phyloP scores from a whole-genome alignment of 2,888 invertebrate genomes.

The Halictus ligatus region DNA sequence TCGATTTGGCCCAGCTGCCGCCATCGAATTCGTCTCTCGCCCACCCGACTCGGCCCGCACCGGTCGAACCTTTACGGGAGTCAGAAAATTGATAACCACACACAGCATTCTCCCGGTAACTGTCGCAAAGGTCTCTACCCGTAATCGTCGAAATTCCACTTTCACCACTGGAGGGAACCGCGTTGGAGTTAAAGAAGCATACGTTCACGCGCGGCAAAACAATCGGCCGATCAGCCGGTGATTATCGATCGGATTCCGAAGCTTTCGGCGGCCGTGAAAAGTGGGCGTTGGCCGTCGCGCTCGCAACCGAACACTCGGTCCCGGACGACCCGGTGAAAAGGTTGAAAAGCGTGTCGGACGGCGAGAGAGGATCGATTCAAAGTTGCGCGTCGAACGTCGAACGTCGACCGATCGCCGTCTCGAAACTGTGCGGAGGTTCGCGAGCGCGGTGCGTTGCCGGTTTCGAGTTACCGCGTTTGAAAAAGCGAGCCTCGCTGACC shows the following conservation, averaged over 20 bases:
- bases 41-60: background rate
- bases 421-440: background rate
- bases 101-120: too few species aligned
- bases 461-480: slow-evolving; percentile 11
- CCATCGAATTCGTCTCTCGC: slow-evolving; percentile 4
- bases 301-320: slow-evolving; percentile 46
- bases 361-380: slow-evolving; percentile 34
- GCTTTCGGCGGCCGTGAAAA: slow-evolving; percentile 63
- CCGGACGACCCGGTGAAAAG: slow-evolving; percentile 33
- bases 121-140: too few species aligned
- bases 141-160: too few species aligned
- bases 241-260: slow-evolving; percentile 69
- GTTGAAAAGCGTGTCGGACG: slow-evolving; percentile 20
- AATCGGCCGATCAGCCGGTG: slow-evolving; percentile 68
- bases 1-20: slow-evolving; percentile 17
- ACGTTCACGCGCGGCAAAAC: slow-evolving; percentile 57
- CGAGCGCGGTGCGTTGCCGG: background rate
- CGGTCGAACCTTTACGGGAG: too few species aligned
- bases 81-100: too few species aligned
- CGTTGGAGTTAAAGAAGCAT: background rate
- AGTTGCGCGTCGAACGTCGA: background rate
- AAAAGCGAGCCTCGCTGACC: background rate
- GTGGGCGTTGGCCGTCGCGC: slow-evolving; percentile 67
- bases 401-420: background rate
- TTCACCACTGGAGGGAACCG: too few species aligned